Conservation (phyloP, 2,888 invertebrate genomes). For the Yponomeuta plumbellus region DNA sequence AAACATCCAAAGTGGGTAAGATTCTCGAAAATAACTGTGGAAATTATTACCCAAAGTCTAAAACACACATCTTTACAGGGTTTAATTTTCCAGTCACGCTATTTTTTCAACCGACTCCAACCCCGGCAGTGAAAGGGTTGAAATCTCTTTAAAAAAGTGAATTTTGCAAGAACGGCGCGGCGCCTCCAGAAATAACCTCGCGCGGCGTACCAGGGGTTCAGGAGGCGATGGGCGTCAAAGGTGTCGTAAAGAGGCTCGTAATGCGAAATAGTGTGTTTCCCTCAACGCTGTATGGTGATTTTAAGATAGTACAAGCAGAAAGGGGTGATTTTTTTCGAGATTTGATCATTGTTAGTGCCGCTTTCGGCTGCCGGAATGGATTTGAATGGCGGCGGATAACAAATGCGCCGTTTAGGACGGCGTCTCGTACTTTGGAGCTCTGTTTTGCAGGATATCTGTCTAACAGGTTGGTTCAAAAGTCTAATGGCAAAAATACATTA, state of each 20-base stretch:
- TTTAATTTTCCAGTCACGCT: too few species aligned
- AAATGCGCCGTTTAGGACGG: conserved; percentile 13
- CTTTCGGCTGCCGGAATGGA: conserved; percentile 31
- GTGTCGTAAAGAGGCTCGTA: conserved; percentile 53
- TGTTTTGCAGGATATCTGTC: not conserved
- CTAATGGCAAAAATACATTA: too few species aligned
- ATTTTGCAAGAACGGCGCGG: not conserved
- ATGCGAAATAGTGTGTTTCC: conserved; percentile 46
- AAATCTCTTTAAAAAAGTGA: conserved; percentile 4
- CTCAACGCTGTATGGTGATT: conserved; percentile 45
- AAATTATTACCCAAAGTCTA: too few species aligned
- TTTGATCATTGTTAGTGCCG: conserved; percentile 35
- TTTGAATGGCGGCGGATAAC: conserved; percentile 27
- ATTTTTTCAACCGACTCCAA: not conserved
- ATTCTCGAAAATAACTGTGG: too few species aligned
- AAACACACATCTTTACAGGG: too few species aligned
- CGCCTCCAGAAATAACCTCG: not conserved
- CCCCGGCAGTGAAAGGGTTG: not conserved
- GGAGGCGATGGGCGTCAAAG: conserved; percentile 38
- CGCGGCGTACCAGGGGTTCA: conserved; percentile 7
- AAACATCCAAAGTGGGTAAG: too few species aligned
- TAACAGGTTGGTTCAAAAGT: not conserved
- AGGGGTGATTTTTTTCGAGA: conserved; percentile 32
- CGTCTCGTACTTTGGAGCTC: not conserved
- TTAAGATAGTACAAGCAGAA: conserved; percentile 17